A percentile compares a stretch with the other conserved stretches of the same genome.
phyloP scores from a whole-genome alignment of 2,113 vertebrate species.

The Campylomormyrus tamandua region DNA sequence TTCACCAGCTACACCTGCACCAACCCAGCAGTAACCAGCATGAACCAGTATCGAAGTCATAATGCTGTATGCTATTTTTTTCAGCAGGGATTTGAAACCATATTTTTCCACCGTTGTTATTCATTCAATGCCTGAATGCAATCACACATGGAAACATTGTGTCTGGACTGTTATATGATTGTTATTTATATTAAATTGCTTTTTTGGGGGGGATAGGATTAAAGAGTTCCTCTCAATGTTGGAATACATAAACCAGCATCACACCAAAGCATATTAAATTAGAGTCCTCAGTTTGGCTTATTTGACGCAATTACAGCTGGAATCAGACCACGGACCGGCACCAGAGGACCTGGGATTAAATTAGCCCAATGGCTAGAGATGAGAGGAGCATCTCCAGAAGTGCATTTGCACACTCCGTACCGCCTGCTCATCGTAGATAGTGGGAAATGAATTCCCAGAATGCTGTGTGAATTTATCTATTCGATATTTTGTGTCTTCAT shows the following conservation, averaged over 20 bases:
- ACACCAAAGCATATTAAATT: constrained; percentile 45
- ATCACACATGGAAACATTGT: not conserved
- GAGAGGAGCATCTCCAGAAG: not conserved
- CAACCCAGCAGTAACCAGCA: not conserved
- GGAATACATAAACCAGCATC: constrained; percentile 35
- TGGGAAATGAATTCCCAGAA: not conserved
- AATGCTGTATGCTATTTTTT: not conserved
- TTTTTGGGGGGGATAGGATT: constrained; percentile 9
- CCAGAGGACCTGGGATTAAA: constrained; percentile 46
- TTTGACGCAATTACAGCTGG: constrained; percentile 50
- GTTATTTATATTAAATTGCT: not conserved
- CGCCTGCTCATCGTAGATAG: not conserved
- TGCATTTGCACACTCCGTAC: not conserved
- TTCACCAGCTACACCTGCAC: not conserved
- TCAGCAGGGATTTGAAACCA: not conserved
- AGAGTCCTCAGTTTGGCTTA: constrained; percentile 56
- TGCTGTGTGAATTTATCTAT: not conserved
- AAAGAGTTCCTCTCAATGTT: constrained; percentile 37
- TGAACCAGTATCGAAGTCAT: not conserved
- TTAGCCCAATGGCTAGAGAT: constrained; percentile 36
- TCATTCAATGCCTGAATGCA: constrained; percentile 14
- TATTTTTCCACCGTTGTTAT: constrained; percentile 20
- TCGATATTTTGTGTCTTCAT: not conserved
- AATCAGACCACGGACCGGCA: constrained; percentile 47
- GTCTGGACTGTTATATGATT: not conserved